Conservation (phyloP, 1,140 invertebrate species). For the Ephestia elutella region DNA sequence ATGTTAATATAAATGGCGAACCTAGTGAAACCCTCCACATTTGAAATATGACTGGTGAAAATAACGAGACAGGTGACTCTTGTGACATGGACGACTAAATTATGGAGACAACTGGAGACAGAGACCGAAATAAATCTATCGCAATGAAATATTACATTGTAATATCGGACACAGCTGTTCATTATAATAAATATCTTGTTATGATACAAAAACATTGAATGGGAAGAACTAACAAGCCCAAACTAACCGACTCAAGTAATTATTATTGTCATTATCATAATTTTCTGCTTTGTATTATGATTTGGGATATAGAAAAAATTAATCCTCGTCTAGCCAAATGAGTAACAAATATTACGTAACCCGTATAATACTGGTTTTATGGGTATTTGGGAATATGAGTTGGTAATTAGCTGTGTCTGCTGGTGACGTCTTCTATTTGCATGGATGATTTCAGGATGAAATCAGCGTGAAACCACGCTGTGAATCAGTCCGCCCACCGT, state of each 20-base stretch:
- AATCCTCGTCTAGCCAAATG: not conserved
- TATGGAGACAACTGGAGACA: too few relatives aligned
- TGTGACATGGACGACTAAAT: too few relatives aligned
- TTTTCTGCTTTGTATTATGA: too few relatives aligned
- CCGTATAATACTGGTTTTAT: not conserved
- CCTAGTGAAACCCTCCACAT: not conserved
- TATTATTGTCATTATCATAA: too few relatives aligned
- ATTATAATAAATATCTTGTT: not conserved
- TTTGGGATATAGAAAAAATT: not conserved
- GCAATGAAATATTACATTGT: too few relatives aligned
- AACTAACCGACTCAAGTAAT: not conserved
- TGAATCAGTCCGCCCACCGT: not conserved
- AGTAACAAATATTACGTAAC: not conserved
- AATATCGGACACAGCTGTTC: not conserved
- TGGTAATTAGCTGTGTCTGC: not conserved
- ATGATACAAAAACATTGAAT: not conserved
- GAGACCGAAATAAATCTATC: too few relatives aligned
- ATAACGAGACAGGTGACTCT: too few relatives aligned
- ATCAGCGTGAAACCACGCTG: not conserved
- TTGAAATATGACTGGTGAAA: not conserved
- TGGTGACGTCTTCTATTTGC: conserved; percentile 1
- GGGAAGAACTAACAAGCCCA: not conserved
- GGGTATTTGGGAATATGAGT: not conserved
- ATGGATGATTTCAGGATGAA: not conserved
- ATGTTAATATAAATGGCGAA: not conserved